A percentile compares a stretch with the other conserved stretches of the same genome.
These are phyloP conservation scores for Ypsolopha scabrella DNA, from an alignment of 2,888 invertebrate genomes.

Conservation along the genomic window DNA sequence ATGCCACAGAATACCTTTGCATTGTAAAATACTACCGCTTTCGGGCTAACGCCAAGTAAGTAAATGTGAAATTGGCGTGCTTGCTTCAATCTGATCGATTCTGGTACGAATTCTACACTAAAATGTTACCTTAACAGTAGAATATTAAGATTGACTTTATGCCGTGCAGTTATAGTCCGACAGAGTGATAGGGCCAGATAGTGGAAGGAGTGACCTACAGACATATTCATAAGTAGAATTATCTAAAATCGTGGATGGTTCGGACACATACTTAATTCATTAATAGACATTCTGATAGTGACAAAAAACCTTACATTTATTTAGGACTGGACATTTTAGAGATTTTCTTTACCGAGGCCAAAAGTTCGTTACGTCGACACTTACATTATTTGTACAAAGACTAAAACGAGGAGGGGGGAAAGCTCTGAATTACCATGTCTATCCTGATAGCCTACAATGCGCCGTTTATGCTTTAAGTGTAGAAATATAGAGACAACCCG, in stretches of 20 bases:
- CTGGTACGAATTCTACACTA: conserved; percentile 37
- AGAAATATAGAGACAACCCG: background rate
- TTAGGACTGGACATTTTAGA: conserved; percentile 43
- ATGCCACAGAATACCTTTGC: too few species aligned
- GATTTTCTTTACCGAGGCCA: conserved; percentile 23
- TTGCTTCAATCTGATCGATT: conserved; percentile 34
- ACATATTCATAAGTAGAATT: background rate
- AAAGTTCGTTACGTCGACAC: conserved; percentile 29
- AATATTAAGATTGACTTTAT: conserved; percentile 45
- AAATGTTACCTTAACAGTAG: conserved; percentile 37
- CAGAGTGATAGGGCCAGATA: conserved; percentile 10
- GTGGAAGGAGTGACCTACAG: background rate
- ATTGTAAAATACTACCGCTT: too few species aligned
- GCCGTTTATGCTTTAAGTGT: background rate
- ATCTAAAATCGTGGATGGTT: conserved; percentile 24
- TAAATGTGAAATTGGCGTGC: conserved; percentile 1
- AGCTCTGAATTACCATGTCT: conserved; percentile 8
- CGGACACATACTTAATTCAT: conserved; percentile 33
- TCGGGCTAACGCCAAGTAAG: background rate
- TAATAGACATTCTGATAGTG: conserved; percentile 50
- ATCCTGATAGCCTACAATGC: background rate
- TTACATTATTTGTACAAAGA: conserved; percentile 30
- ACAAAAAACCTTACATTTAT: conserved; percentile 28
- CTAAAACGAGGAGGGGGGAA: conserved; percentile 19
- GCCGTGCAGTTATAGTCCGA: conserved; percentile 36